phyloP scores from a whole-genome alignment of 2,888 invertebrate species.

The Rhorus exstirpatorius region DNA sequence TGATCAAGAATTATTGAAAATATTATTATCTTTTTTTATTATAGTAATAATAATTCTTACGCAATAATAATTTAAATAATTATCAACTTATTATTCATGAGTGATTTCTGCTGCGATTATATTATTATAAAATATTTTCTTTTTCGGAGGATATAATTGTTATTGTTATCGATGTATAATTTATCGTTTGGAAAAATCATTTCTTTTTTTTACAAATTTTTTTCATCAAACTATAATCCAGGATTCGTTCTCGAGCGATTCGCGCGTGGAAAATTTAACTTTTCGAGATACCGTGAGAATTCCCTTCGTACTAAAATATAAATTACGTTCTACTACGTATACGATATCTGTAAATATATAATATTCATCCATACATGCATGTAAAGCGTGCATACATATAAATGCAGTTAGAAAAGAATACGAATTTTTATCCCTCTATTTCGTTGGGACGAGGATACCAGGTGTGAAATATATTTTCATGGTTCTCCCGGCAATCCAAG shows the following conservation, averaged over 20 bases:
- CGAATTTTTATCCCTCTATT: constrained; percentile 24
- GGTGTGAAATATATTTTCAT: constrained; percentile 60
- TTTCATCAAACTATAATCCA: neutral
- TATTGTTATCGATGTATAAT: too few relatives aligned
- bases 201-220: constrained; percentile 4
- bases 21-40: too few relatives aligned
- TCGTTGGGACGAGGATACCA: constrained; percentile 32
- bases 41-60: neutral
- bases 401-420: constrained; percentile 10
- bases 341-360: neutral
- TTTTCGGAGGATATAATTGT: too few relatives aligned
- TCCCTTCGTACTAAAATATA: constrained; percentile 15
- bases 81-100: too few relatives aligned
- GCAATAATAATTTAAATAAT: too few relatives aligned
- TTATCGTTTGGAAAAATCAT: too few relatives aligned
- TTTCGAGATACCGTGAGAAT: constrained; percentile 11
- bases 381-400: constrained; percentile 1
- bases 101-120: too few relatives aligned
- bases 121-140: too few relatives aligned
- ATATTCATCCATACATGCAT: constrained; percentile 29
- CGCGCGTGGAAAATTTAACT: constrained; percentile 34
- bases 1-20: neutral
- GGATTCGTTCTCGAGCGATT: neutral
- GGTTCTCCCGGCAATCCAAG: constrained; percentile 24
- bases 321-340: neutral